Base-by-base conservation (phyloP, 2,888 invertebrate genomes). In the Nemotelus pantherinus region DNA sequence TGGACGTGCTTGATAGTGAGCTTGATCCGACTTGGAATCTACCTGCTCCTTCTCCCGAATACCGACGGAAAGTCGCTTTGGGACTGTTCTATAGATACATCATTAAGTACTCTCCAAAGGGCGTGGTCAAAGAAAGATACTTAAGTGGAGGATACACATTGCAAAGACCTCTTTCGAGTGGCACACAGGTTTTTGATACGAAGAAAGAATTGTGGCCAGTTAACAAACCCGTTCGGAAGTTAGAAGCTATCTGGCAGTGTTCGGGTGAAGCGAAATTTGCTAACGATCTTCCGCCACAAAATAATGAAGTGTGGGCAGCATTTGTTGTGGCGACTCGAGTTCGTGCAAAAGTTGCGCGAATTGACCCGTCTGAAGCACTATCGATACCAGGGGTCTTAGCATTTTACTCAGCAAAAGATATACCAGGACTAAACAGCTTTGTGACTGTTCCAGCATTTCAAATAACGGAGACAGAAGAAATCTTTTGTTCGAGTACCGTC, bases 31-130 rank as follows among this genome's bases (percentile, higher is more conserved):
- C 92, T 77, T 87, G 89, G n/a, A 85, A 89, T 25, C 88, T 91
- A 0, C 92, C 93, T 0, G 93, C 94, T 82, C 91, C 93, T 0
- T 89, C 91, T 0, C 91, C 93, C 0, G 88, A 87, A 55, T 95
- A 92, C 82, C 89, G 95, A 45, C 92, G 91, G 82, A 88, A 88
- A 9, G 87, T 96, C 6, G 93, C 95, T 0, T 88, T 93, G 77
- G 90, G 92, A 3, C 87, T 96, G n/a, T 92, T 96, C 83, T 96
- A 95, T 85, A 96, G 95, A 90, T 90, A 88, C 77, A 83, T 92
- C 50, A 82, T 94, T 53, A 89, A 88, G 72, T 84, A 91, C 39
- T 89, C 90, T 47, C 91, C 92, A 0, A 82, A 85, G 5, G 86
- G 88, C 3, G 87, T 85, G 81, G 81, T 92, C 0, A 86, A 89